phyloP scores from a whole-genome alignment of 2,888 invertebrate genomes.

The Pyrrhia umbra region DNA sequence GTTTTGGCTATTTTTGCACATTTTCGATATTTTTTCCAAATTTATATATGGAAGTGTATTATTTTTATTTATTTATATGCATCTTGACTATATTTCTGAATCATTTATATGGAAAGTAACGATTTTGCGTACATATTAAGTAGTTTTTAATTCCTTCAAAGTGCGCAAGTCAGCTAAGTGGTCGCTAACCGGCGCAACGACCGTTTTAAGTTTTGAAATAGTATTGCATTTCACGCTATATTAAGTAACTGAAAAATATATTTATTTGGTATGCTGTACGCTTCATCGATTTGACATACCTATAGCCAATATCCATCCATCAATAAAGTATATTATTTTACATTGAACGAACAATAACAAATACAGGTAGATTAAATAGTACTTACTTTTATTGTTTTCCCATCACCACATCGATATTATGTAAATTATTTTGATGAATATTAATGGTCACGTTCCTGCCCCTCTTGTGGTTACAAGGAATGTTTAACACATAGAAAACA shows the following conservation, averaged over 20 bases:
- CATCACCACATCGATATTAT: slow-evolving; percentile 25
- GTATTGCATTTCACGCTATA: not conserved
- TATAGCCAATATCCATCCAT: not conserved
- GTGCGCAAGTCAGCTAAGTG: too few species aligned
- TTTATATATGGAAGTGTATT: too few species aligned
- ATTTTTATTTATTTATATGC: too few species aligned
- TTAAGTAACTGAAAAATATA: not conserved
- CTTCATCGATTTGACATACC: not conserved
- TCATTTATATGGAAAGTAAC: too few species aligned
- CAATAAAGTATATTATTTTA: not conserved
- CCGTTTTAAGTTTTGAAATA: not conserved
- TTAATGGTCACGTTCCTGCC: slow-evolving; percentile 37
- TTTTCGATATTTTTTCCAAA: too few species aligned
- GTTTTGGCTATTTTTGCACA: too few species aligned
- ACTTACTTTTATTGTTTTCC: slow-evolving; percentile 29
- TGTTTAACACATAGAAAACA: slow-evolving; percentile 7
- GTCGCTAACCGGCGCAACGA: too few species aligned
- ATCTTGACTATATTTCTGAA: too few species aligned
- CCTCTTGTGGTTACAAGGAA: slow-evolving; percentile 6
- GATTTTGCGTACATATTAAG: too few species aligned
- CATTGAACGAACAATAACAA: not conserved
- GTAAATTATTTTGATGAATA: slow-evolving; percentile 50
- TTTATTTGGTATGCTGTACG: not conserved
- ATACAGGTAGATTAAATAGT: not conserved
- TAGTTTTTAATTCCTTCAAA: too few species aligned